Conservation (phyloP, 2,113 vertebrate genomes). For the Polypterus bichir region DNA sequence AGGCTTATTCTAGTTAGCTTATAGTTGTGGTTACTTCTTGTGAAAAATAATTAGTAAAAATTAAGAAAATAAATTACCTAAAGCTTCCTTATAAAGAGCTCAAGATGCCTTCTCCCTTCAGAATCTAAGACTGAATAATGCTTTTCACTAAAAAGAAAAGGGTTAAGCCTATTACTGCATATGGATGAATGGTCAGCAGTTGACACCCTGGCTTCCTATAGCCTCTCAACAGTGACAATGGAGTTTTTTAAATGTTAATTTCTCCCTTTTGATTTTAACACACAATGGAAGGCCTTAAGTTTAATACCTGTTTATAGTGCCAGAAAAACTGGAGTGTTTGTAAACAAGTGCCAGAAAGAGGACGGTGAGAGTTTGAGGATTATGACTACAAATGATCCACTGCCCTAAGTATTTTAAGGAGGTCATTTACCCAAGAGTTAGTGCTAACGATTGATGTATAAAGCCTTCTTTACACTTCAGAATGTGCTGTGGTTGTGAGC, state of each 20-base stretch:
- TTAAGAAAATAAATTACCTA: too few species aligned
- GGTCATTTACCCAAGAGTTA: neutral
- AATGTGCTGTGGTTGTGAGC: too few species aligned
- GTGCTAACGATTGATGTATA: too few species aligned
- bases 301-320: conserved; percentile 3
- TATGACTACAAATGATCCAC: neutral
- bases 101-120: too few species aligned
- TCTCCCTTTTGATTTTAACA: conserved; percentile 6
- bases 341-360: conserved; percentile 12
- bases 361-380: conserved; percentile 7
- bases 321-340: neutral
- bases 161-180: conserved; percentile 24
- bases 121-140: too few species aligned
- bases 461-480: too few species aligned
- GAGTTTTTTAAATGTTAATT: conserved; percentile 33
- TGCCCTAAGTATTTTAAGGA: neutral
- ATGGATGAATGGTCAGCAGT: conserved; percentile 12
- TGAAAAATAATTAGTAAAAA: too few species aligned
- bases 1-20: too few species aligned
- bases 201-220: conserved; percentile 19
- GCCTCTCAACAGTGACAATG: conserved; percentile 18
- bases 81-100: too few species aligned
- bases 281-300: conserved; percentile 9
- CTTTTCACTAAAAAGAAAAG: conserved; percentile 13
- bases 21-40: too few species aligned